A percentile compares a stretch with the other conserved stretches of the same genome.
Evolutionary conservation across 1,140 invertebrate genomes (phyloP).

Genomic region (Melipona quadrifasciata): DNA sequence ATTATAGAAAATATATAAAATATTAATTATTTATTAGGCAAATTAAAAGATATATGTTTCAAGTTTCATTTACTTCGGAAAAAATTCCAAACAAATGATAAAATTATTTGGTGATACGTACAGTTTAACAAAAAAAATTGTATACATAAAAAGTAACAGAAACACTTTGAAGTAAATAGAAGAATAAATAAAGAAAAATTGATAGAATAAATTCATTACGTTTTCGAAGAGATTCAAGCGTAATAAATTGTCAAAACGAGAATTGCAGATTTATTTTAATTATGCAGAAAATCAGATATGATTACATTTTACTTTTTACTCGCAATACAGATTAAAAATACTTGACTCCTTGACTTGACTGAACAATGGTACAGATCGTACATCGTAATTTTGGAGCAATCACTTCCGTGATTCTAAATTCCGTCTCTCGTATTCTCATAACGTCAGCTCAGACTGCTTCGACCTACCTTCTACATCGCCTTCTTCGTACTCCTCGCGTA

Average conservation of each 20-base stretch:
- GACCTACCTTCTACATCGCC: conserved; percentile 5
- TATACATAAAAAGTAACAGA: not conserved
- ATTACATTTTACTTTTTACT: not conserved
- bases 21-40: not conserved
- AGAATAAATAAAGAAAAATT: not conserved
- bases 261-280: too few relatives aligned
- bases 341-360: conserved; percentile 15
- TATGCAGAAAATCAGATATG: not conserved
- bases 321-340: not conserved
- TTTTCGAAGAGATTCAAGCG: not conserved
- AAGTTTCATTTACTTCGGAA: not conserved
- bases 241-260: not conserved
- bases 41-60: not conserved
- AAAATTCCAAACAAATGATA: not conserved
- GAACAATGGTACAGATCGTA: conserved; percentile 44
- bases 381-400: conserved; percentile 63
- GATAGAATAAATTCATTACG: not conserved
- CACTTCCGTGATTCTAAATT: conserved; percentile 63
- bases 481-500: conserved; percentile 36
- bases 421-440: conserved; percentile 51
- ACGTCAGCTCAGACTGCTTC: conserved; percentile 47
- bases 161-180: not conserved
- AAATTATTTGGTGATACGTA: not conserved
- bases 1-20: not conserved
- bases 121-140: not conserved